Conservation (phyloP, 2,888 invertebrate species). For the Tiliacea citrago region DNA sequence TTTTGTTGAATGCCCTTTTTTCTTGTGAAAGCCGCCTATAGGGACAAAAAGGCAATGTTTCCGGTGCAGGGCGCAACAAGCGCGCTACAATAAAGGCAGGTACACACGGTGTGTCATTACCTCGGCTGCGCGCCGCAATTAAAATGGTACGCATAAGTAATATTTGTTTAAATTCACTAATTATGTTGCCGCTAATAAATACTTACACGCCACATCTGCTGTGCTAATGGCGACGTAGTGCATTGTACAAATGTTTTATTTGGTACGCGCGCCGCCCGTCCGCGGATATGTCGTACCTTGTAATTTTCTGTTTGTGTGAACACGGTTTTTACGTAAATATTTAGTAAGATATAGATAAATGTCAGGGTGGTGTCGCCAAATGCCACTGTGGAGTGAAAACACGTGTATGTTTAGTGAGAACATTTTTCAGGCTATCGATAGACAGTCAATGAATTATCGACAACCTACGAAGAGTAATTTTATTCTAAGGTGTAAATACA, state of each 20-base stretch:
- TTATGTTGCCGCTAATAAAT: conserved; percentile 87
- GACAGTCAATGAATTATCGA: background rate
- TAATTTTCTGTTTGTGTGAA: conserved; percentile 83
- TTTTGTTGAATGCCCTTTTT: conserved; percentile 41
- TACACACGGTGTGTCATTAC: conserved; percentile 79
- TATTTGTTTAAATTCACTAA: conserved; percentile 90
- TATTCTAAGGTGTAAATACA: background rate
- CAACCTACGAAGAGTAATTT: background rate
- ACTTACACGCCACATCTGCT: conserved; percentile 88
- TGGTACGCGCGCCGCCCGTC: conserved; percentile 75
- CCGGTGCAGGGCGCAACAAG: conserved; percentile 69
- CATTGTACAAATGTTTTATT: conserved; percentile 84
- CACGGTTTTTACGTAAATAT: conserved; percentile 71
- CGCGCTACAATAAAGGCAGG: conserved; percentile 67
- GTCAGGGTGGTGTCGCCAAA: conserved; percentile 58
- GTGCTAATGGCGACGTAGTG: conserved; percentile 78
- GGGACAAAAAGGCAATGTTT: conserved; percentile 67
- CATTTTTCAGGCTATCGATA: conserved; percentile 5
- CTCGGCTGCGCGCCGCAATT: conserved; percentile 76
- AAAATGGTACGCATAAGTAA: conserved; percentile 87
- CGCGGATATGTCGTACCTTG: conserved; percentile 71
- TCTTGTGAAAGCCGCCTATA: conserved; percentile 46
- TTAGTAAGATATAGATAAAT: conserved; percentile 54
- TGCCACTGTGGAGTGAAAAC: conserved; percentile 35
- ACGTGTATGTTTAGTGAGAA: conserved; percentile 27